Base-by-base conservation (phyloP, 2,888 invertebrate genomes). In the Bursaphelenchus okinawaensis region DNA sequence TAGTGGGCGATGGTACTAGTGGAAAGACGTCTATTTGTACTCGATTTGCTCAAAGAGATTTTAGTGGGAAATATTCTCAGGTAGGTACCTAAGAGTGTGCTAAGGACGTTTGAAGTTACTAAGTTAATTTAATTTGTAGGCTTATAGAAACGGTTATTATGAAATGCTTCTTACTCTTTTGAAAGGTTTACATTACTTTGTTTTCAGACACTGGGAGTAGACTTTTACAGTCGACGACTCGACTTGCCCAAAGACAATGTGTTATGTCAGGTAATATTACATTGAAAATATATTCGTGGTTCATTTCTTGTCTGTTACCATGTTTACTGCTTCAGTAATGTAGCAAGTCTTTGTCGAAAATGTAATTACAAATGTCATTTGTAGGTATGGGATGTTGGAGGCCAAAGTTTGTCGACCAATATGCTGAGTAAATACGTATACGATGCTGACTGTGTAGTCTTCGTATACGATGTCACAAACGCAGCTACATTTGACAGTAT, bases 401-500 rank as follows among this genome's bases (percentile, higher is more conserved):
- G 92, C 22, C 88, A 88, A 70, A 88, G 90, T 40, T 84, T 90
- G 12, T 87, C 87, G 55, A 90, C 90, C 8, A 86, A 87, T 67
- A 91, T 92, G 91, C 85, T 92, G 52, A 88, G 88, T 73, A 87
- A 87, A 75, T 87, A 87, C 76, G 78, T 87, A 22, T 85, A 83
- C 79, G 85, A 85, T 27, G 83, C 85, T 62, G 82, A 86, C 75
- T 86, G 85, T 8, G 31, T 69, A 20, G 16, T 92, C 61, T 85
- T 92, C 70, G 89, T 91, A 0, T 92, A 91, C 82, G 92, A 92
- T 82, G 88, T 92, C 62, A 91, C 91, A 28, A 90, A 89, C 82
- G 85, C 87, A 56, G 86, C 88, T 73, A 91, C 90, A 83, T 92
- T 92, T 83, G 90, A 90, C 64, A 88, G 88, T 77, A 84, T 91